Evolutionary conservation across 2,113 vertebrate genomes (phyloP).

Genomic region (Centropristis striata): DNA sequence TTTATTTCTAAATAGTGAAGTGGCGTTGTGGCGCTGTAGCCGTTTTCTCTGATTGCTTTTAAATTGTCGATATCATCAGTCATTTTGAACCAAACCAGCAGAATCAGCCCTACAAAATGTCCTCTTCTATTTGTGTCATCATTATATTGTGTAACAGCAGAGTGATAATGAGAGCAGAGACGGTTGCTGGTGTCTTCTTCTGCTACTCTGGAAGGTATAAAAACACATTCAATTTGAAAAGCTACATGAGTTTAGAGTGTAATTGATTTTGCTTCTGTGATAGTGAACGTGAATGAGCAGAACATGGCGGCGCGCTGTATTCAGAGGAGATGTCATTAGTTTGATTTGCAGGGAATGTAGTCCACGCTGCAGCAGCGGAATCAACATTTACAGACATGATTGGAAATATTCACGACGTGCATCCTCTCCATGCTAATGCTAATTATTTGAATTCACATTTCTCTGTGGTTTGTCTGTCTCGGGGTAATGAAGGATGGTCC

Average conservation of each 20-base stretch:
- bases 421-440: not conserved
- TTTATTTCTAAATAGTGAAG: not conserved
- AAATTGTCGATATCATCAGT: not conserved
- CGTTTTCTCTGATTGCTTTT: not conserved
- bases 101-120: not conserved
- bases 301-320: not conserved
- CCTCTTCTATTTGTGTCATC: not conserved
- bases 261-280: slow-evolving; percentile 2
- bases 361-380: not conserved
- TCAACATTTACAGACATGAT: slow-evolving; percentile 24
- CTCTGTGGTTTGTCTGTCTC: slow-evolving; percentile 21
- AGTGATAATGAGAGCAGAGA: not conserved
- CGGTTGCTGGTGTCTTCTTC: not conserved
- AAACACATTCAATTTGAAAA: not conserved
- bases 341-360: slow-evolving; percentile 8
- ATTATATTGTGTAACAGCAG: not conserved
- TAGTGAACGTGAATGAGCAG: slow-evolving; percentile 10
- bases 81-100: not conserved
- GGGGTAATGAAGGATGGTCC: slow-evolving; percentile 29
- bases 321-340: slow-evolving; percentile 21
- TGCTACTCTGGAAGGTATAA: not conserved
- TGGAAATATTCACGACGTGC: not conserved
- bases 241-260: not conserved
- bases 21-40: too few relatives aligned
- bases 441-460: slow-evolving; percentile 37